Base-by-base conservation (phyloP, 2,888 invertebrate genomes). In the Apamea epomidion region DNA sequence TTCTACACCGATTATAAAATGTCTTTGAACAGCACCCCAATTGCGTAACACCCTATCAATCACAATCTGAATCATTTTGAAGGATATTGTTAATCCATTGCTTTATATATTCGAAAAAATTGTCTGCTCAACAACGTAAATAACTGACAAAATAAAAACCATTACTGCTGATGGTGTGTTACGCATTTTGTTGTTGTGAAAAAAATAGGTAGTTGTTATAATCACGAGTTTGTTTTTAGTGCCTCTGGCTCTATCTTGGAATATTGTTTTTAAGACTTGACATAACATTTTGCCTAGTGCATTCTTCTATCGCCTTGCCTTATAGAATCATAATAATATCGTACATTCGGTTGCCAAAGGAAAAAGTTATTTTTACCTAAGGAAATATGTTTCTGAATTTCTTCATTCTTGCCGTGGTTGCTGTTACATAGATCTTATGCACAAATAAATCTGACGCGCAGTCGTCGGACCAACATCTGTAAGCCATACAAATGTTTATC, bases 381-480 rank as follows among this genome's bases (percentile, higher is more conserved):
- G 6, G 37, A 37, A 65, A 5, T 12, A 25, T 65, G 18, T n/a
- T 10, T 32, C 16, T 12, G 18, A 37, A 74, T 32, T 60, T 25
- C n/a, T 16, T 78, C 51, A n/a, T 68, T 29, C 45, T 45, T 83
- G 25, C n/a, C 42, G 25, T 71, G 32, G 60, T 67, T 71, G 16
- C 42, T 48, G 29, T 74, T 58, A 58, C 3, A 25, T 16, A 60
- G 65, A 65, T 58, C n/a, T 32, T 16, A 18, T 64, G 64, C 14
- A 45, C 51, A 81, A 84, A 73, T 72, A 78, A 86, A 76, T 62
- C 64, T 79, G 51, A 7, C 29, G 54, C 42, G 32, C 1, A 58
- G 67, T 71, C 54, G 2, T 51, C 32, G 73, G 2, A 54, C 64
- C 54, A 74, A 74, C 83, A 86, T 85, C 74, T 86, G 83, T 37